These are phyloP conservation scores for Xenopus petersii DNA, from an alignment of 2,797 vertebrate species.

Conservation along the genomic window DNA sequence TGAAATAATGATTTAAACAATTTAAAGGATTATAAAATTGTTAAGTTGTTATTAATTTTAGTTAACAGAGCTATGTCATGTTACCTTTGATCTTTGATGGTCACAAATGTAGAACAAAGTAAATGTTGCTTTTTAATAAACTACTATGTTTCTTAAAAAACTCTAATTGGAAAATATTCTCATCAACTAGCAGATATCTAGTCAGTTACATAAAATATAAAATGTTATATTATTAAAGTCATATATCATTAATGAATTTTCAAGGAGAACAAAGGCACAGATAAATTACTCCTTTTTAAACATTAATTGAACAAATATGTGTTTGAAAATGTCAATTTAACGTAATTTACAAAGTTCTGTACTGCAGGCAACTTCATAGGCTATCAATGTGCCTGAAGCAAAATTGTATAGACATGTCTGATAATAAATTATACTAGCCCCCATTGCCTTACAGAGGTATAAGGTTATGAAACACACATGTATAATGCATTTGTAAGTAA, in stretches of 20 bases:
- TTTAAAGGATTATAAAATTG: too few species aligned
- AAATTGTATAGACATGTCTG: not conserved
- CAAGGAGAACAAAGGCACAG: constrained; percentile 9
- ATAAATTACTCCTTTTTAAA: constrained; percentile 26
- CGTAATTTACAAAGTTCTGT: constrained; percentile 25
- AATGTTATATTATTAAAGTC: not conserved
- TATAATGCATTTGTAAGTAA: constrained; percentile 21
- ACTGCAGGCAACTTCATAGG: not conserved
- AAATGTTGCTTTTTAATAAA: too few species aligned
- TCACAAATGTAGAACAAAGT: too few species aligned
- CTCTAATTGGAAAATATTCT: too few species aligned
- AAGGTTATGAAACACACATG: constrained; percentile 38
- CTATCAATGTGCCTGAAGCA: not conserved
- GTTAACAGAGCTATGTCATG: too few species aligned
- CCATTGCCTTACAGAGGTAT: constrained; percentile 35
- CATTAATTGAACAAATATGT: constrained; percentile 13
- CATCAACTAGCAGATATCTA: too few species aligned
- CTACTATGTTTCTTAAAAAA: too few species aligned
- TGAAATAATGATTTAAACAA: too few species aligned
- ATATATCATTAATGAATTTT: constrained; percentile 19
- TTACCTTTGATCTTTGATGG: too few species aligned
- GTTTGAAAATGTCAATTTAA: constrained; percentile 26
- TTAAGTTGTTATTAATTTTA: too few species aligned
- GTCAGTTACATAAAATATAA: not conserved
- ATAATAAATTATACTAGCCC: constrained; percentile 14